Evolutionary conservation across 2,888 invertebrate genomes (phyloP), one percentile per base, ranked within the genome.

Genomic region (Parapristionchus giblindavisi): DNA sequence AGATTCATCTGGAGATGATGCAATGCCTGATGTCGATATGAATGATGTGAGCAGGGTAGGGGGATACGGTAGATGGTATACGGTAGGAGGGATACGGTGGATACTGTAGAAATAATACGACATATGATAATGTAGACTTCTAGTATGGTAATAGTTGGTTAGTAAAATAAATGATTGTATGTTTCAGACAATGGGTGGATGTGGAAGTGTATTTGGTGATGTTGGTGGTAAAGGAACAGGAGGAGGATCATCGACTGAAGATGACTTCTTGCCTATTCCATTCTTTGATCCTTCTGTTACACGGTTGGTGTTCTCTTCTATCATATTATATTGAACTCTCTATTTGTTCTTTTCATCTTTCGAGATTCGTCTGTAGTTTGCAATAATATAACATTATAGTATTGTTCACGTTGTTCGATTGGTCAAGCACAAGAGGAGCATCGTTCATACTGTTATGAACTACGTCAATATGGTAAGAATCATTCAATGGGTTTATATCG

Each of bases 161-260:
- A n/a, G n/a, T n/a, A n/a, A n/a, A n/a, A 43, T 43, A 43, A 43
- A 43, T 8, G 17, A 8, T 43, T 8, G 43, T 43, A 3, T 8
- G 11, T 11, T 70, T 54, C 70, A 70, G 70, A 70, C 70, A 38
- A 70, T 70, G 70, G 70, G 70, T 5, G 29, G 52, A 3, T 34
- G n/a, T 14, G 6, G 24, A 27, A 36, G 54, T 17, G 36, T 51
- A 3, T 70, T 54, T 24, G 14, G 8, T 27, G 66, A 51, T 34
- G n/a, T n/a, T n/a, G 43, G 70, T 3, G 70, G 54, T 17, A 6
- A 2, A 14, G 54, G 17, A n/a, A 36, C 21, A 27, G 54, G 38
- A 14, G 38, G 27, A 54, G 27, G 5, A 5, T 11, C 14, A 1
- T 38, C 21, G 29, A 36, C 36, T 21, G 43, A 70, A 5, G 70